Conservation (phyloP, 2,888 invertebrate species). For the Lucinisca nassula region DNA sequence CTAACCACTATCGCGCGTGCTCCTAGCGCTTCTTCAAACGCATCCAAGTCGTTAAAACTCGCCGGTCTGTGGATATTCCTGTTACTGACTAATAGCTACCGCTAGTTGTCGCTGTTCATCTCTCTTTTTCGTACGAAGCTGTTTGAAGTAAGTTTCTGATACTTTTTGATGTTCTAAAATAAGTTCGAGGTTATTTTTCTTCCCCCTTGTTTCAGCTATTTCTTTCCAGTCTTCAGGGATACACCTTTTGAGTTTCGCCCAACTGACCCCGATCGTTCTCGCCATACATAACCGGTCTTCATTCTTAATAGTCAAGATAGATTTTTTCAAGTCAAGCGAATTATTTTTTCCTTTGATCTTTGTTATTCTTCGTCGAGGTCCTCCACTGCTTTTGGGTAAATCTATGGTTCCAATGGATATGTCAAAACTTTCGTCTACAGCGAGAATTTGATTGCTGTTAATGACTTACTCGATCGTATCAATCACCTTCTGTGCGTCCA, state of each 20-base stretch:
- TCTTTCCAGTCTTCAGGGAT: constrained; percentile 20
- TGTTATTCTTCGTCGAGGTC: constrained; percentile 36
- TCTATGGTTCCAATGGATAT: constrained; percentile 41
- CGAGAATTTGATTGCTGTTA: constrained; percentile 57
- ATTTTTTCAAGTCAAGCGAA: constrained; percentile 33
- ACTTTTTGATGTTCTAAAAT: constrained; percentile 9
- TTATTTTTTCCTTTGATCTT: constrained; percentile 34
- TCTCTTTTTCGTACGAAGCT: neutral
- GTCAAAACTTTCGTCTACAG: constrained; percentile 31
- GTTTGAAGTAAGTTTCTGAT: neutral
- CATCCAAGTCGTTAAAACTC: constrained; percentile 13
- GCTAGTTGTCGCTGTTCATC: constrained; percentile 22
- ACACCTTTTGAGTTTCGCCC: constrained; percentile 27
- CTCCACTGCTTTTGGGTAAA: constrained; percentile 33
- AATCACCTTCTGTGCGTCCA: constrained; percentile 41
- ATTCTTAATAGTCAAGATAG: constrained; percentile 37
- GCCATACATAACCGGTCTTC: constrained; percentile 42
- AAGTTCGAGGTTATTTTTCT: constrained; percentile 14
- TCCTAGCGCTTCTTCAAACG: constrained; percentile 17
- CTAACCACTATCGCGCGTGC: constrained; percentile 36
- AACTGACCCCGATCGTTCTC: constrained; percentile 17
- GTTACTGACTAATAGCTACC: constrained; percentile 15
- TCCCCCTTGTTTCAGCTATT: neutral
- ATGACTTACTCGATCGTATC: constrained; percentile 54
- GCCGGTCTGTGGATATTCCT: constrained; percentile 14